Evolutionary conservation across 2,113 vertebrate species (phyloP), one percentile per base, ranked within the genome.

Genomic region (Pluvianellus socialis): DNA sequence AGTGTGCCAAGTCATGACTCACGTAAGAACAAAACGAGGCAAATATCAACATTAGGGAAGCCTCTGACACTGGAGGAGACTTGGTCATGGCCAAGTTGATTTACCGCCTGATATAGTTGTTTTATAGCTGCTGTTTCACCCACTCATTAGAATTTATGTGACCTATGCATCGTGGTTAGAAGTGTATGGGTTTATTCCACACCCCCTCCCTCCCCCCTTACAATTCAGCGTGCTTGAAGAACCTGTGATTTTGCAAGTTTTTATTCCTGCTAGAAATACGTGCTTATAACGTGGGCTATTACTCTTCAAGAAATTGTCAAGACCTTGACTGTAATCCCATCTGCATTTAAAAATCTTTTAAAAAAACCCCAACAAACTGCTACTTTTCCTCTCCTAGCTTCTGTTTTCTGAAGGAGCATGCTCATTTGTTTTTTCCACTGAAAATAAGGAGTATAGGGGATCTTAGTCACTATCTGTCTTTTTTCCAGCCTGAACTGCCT

Each of bases 101-200:
- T 89, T 94, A 72, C 72, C 12, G 5, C 56, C 76, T 5, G 3
- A 38, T 27, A 21, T 0, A 3, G 28, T 59, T 65, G 52, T 17
- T 91, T 90, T 68, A 88, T 58, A 88, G 49, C 66, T 82, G 58
- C 79, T 53, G 16, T 63, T 95, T 86, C 62, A 76, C 55, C 7
- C 30, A 2, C 45, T 45, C 42, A 11, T 79, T 86, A 72, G 28
- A 59, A 68, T 61, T 68, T 61, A 16, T 30, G 44, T 42, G 50
- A 74, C 32, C 26, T 63, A 58, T 49, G 65, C 32, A 40, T 85
- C 20, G 4, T 8, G 15, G 14, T 56, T 67, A 61, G 10, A 77
- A 77, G 21, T 1, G 4, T 9, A 12, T 9, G 10, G 2, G 1
- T 52, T 71, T 50, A 4, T 23, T 28, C 15, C 38, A 38, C 38